phyloP scores from a whole-genome alignment of 1,140 invertebrate genomes.

The Akabosia matsudoensis region DNA sequence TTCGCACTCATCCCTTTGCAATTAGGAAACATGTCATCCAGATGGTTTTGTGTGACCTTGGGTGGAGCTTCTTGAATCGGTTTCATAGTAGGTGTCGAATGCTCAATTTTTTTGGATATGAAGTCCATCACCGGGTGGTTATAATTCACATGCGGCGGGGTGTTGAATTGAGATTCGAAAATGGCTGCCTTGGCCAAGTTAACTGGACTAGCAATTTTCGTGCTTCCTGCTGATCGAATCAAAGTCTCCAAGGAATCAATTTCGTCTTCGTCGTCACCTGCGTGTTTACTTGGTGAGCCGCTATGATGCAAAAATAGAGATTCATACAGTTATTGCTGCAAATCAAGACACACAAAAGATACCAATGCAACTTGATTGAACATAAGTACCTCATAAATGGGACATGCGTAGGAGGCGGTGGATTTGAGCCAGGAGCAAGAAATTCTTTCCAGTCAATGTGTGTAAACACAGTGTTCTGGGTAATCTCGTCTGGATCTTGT shows the following conservation, averaged over 20 bases:
- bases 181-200: background rate
- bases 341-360: too few species aligned
- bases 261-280: background rate
- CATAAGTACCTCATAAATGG: conserved; percentile 15
- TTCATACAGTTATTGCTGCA: too few species aligned
- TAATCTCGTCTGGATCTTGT: background rate
- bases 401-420: conserved; percentile 39
- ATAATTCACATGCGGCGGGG: background rate
- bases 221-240: background rate
- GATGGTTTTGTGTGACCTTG: background rate
- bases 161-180: background rate
- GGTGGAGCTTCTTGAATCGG: background rate
- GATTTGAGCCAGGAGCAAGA: conserved; percentile 39
- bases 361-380: too few species aligned
- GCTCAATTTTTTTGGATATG: background rate
- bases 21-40: background rate
- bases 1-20: conserved; percentile 36
- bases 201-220: background rate
- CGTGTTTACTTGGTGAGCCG: background rate
- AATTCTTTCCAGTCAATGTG: conserved; percentile 46
- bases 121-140: background rate
- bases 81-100: background rate
- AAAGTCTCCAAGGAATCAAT: background rate
- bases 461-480: conserved; percentile 36
- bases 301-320: background rate